phyloP scores from a whole-genome alignment of 2,888 invertebrate species.

The Margaritifera margaritifera region DNA sequence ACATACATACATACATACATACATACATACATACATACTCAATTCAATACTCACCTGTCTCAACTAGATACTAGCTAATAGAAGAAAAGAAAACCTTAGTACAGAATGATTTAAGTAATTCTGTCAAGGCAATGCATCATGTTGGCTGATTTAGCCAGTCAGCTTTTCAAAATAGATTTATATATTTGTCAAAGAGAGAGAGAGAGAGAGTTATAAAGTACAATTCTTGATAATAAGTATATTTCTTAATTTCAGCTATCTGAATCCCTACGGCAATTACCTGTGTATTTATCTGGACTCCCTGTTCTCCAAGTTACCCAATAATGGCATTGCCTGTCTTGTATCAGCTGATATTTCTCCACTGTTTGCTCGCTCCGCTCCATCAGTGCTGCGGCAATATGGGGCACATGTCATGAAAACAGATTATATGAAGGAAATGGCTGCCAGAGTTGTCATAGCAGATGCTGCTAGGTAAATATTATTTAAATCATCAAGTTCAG shows the following conservation, averaged over 20 bases:
- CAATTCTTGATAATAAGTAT: too few relatives aligned
- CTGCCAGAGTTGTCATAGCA: slow-evolving; percentile 60
- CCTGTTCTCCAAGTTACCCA: slow-evolving; percentile 58
- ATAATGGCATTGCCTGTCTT: slow-evolving; percentile 60
- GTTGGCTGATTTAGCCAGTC: too few relatives aligned
- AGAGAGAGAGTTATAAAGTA: too few relatives aligned
- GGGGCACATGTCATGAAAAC: slow-evolving; percentile 60
- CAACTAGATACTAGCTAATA: too few relatives aligned
- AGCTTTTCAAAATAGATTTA: too few relatives aligned
- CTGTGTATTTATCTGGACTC: slow-evolving; percentile 58
- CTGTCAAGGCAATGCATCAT: too few relatives aligned
- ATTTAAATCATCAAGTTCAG: neutral
- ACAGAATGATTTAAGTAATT: too few relatives aligned
- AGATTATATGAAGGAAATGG: slow-evolving; percentile 66
- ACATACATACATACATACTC: too few relatives aligned
- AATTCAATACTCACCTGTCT: too few relatives aligned
- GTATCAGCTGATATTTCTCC: slow-evolving; percentile 64
- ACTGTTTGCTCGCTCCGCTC: slow-evolving; percentile 61
- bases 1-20: too few relatives aligned
- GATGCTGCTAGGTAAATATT: slow-evolving; percentile 56
- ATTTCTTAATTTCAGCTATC: slow-evolving; percentile 28
- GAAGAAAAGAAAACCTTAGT: too few relatives aligned
- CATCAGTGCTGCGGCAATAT: slow-evolving; percentile 60
- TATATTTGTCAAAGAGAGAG: too few relatives aligned
- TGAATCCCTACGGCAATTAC: slow-evolving; percentile 55